Evolutionary conservation across 2,888 invertebrate species (phyloP).

Genomic region (Tiliacea aurago): DNA sequence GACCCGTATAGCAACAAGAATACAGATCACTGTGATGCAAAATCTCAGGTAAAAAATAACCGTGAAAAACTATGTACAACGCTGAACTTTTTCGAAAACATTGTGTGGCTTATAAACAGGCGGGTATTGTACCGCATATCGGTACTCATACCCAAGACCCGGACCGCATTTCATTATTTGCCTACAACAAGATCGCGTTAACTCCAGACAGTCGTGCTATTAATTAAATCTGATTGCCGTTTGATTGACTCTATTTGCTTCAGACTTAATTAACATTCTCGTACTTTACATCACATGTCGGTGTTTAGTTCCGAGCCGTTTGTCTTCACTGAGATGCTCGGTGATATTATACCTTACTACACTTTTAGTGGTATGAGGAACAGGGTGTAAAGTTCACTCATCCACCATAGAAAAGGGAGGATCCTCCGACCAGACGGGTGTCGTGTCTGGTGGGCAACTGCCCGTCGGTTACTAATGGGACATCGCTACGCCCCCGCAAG

Average conservation of each 20-base stretch:
- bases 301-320: conserved; percentile 38
- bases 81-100: background rate
- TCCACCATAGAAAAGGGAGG: too few relatives aligned
- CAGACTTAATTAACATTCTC: conserved; percentile 85
- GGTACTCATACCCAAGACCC: background rate
- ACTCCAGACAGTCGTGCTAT: conserved; percentile 81
- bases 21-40: background rate
- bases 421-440: too few relatives aligned
- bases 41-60: background rate
- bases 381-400: too few relatives aligned
- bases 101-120: background rate
- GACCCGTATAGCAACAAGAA: background rate
- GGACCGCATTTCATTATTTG: conserved; percentile 70
- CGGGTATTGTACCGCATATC: background rate
- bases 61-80: background rate
- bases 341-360: conserved; percentile 5
- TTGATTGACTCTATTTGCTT: conserved; percentile 84
- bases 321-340: conserved; percentile 8
- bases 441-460: too few relatives aligned
- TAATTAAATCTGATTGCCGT: conserved; percentile 88
- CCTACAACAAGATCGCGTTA: conserved; percentile 80
- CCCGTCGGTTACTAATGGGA: too few relatives aligned
- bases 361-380: too few relatives aligned
- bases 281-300: conserved; percentile 50
- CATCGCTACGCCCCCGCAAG: too few relatives aligned